Evolutionary conservation across 1,140 invertebrate species (phyloP).

Genomic region (Anastrepha obliqua): DNA sequence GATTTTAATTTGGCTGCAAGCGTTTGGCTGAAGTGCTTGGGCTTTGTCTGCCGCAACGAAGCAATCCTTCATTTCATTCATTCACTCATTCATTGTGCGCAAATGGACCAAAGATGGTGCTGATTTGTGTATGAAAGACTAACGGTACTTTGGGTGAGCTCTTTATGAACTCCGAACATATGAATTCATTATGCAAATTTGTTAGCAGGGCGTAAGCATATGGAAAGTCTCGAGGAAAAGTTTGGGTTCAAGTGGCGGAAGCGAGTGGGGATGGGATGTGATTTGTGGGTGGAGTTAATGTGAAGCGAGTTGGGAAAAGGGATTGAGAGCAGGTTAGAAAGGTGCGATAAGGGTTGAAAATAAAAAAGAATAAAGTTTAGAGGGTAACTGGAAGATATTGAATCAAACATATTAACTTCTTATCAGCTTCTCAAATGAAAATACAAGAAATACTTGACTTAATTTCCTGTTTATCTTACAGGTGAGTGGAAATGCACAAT

Average conservation of each 20-base stretch:
- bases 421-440: background rate
- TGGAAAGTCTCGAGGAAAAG: background rate
- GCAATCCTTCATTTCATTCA: constrained; percentile 30
- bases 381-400: background rate
- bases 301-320: background rate
- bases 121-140: constrained; percentile 37
- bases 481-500: background rate
- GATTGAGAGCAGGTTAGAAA: background rate
- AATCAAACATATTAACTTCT: background rate
- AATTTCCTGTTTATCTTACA: background rate
- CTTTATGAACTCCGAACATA: constrained; percentile 69
- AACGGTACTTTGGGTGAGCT: background rate
- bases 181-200: constrained; percentile 73
- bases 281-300: background rate
- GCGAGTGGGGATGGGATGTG: background rate
- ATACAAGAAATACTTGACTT: background rate
- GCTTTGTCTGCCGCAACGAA: constrained; percentile 24
- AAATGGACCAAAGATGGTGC: constrained; percentile 52
- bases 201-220: background rate
- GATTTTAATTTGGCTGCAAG: constrained; percentile 69
- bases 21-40: constrained; percentile 40
- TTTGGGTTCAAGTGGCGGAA: constrained; percentile 15
- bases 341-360: background rate
- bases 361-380: background rate
- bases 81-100: constrained; percentile 36